Evolutionary conservation across 1,140 invertebrate species (phyloP), one percentile per base, ranked within the genome.

Genomic region (Eumaeus atala): DNA sequence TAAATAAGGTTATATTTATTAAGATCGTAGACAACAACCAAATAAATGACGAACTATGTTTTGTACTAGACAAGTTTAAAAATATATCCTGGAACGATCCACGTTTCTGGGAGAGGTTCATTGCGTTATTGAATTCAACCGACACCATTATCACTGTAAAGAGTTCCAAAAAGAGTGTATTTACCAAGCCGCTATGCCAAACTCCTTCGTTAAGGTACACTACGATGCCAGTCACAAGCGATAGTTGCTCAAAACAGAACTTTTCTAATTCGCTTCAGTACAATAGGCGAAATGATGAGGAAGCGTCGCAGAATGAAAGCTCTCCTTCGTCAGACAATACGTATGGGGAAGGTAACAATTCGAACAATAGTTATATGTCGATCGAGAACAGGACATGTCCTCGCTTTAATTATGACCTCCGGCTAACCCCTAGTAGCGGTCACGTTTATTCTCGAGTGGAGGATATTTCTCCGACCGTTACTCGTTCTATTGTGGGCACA

Each of bases 321-420:
- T 87, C 84, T 54, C 81, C 81, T 55, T 87, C 84, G 9, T 87
- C 84, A 10, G 84, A 87, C 65, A 84, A 82, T 67, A 81, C 78
- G 67, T 87, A 82, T 66, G 81, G 81, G 51, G 84, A 87, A 76
- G 81, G 79, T 65, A 82, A 84, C 66, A 74, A 84, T 73, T 87
- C 84, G 59, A 87, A 87, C 78, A 87, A 87, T 82, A 87, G 81
- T 76, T 87, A 87, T 70, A 85, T 87, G 81, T 87, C 84, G 59
- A 87, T 87, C 64, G 84, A 87, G 66, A 86, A 86, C 69, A 77
- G 78, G 63, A 76, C 81, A 70, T 85, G 81, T 77, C 70, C 81
- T 67, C 84, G 84, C 64, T 84, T 84, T 84, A 87, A 87, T 87
- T 87, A 84, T 77, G 84, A 87, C 80, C 78, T 87, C 52, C 72